Base-by-base conservation (phyloP, 2,888 invertebrate species). In the Scaptomyza reducta region DNA sequence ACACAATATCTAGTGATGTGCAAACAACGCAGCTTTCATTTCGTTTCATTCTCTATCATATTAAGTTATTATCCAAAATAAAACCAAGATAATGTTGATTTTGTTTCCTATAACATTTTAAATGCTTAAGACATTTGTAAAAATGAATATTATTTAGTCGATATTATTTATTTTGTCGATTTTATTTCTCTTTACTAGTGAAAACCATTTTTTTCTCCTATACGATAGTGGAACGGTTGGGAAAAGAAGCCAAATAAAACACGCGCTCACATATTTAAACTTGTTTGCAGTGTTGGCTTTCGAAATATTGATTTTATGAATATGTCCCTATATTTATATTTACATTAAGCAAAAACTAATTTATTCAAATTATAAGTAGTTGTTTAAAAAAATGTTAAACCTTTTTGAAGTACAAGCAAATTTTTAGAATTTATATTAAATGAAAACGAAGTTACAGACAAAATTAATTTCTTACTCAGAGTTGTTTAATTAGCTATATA, bases 211-310 rank as follows among this genome's bases (percentile, higher is more conserved):
- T 40, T 40, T 3, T 6, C 0, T 47, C 7, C 29, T 13, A 31
- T 13, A 1, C 46, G 29, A 31, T 47, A 31, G 46, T 16, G 35
- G 35, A 49, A 49, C 49, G n/a, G n/a, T 49, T 47, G 31, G 33
- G 3, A 49, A 33, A 33, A 11, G 5, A 4, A 22, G 18, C 18
- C 10, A 49, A n/a, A 33, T 33, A 2, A 49, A 31, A 33, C 10
- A 0, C 18, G 13, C 18, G 9, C 13, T 47, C 18, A 10, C 31
- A 18, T 13, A 6, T 22, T n/a, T 18, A 6, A n/a, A 22, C 3
- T 38, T 14, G 14, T 14, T 33, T 33, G 22, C 22, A 22, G 2
- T 31, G 31, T 31, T 31, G 27, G 7, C 1, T 27, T 27, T 7
- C 27, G 6, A 27, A 27, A 7, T 1, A 27, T 27, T 27, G 7